Conservation (phyloP, 2,888 invertebrate genomes). For the Oconnorella tubifera region DNA sequence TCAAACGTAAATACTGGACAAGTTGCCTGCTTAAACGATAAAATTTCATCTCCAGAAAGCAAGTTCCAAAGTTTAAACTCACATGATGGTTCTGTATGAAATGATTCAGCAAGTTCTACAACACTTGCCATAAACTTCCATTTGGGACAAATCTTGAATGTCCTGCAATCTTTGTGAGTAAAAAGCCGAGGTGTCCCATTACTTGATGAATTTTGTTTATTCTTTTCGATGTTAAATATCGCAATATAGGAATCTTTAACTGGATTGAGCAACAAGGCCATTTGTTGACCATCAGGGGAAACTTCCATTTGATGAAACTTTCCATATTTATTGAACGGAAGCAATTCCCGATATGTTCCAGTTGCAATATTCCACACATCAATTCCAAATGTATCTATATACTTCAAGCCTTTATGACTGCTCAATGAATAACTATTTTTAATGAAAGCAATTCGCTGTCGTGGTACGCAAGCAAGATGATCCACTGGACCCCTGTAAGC, state of each 20-base stretch:
- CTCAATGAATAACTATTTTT: constrained; percentile 33
- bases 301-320: constrained; percentile 32
- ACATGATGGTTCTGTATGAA: not conserved
- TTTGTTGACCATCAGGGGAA: constrained; percentile 24
- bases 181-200: constrained; percentile 3
- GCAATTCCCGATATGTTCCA: constrained; percentile 23
- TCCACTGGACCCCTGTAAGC: constrained; percentile 33
- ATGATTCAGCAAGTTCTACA: too few relatives aligned
- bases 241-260: constrained; percentile 24
- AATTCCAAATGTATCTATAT: constrained; percentile 40
- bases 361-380: constrained; percentile 38
- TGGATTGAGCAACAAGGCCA: constrained; percentile 31
- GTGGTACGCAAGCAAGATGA: constrained; percentile 25
- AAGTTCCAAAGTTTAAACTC: constrained; percentile 15
- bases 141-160: constrained; percentile 14
- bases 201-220: not conserved
- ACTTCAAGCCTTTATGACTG: constrained; percentile 38
- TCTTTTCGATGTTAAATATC: constrained; percentile 22
- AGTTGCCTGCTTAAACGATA: constrained; percentile 16
- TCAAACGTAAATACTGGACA: constrained; percentile 32
- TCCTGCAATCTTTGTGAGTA: constrained; percentile 21
- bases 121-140: constrained; percentile 18
- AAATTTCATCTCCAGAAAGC: constrained; percentile 11
- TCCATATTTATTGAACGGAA: constrained; percentile 36
- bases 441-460: constrained; percentile 29